Conservation (phyloP, 2,113 vertebrate genomes). For the Poecilia latipinna region DNA sequence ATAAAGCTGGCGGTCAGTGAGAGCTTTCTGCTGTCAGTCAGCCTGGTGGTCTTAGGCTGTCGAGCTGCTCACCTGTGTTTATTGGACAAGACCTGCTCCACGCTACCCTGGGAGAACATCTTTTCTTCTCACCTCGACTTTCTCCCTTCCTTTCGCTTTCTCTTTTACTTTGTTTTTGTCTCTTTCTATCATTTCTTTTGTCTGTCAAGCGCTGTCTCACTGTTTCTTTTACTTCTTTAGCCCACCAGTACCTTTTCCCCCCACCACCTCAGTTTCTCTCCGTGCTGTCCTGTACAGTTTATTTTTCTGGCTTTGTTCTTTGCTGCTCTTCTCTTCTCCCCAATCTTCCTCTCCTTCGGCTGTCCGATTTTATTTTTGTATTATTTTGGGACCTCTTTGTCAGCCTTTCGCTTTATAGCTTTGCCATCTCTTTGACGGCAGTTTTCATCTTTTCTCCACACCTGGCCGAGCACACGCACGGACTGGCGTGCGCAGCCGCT, state of each 20-base stretch:
- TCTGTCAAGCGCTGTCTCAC: conserved; percentile 59
- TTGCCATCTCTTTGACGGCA: conserved; percentile 40
- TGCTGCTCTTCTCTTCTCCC: conserved; percentile 34
- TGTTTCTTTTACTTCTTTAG: conserved; percentile 52
- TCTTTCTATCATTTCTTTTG: conserved; percentile 39
- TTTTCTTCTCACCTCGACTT: conserved; percentile 64
- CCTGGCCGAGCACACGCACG: conserved; percentile 67
- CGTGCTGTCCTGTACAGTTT: conserved; percentile 53
- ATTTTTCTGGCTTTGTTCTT: conserved; percentile 48
- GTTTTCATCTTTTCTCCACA: conserved; percentile 68
- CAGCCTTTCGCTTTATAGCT: conserved; percentile 48
- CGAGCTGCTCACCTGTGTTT: conserved; percentile 80
- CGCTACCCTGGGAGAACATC: conserved; percentile 76
- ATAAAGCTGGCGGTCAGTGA: conserved; percentile 81
- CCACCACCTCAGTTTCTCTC: conserved; percentile 46
- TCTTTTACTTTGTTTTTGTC: conserved; percentile 68
- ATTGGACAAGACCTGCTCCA: conserved; percentile 76
- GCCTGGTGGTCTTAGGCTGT: conserved; percentile 78
- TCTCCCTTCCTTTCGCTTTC: conserved; percentile 68
- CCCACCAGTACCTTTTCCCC: conserved; percentile 44
- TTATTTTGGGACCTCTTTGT: conserved; percentile 68
- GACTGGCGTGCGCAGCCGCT: conserved; percentile 69
- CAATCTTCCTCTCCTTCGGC: conserved; percentile 43
- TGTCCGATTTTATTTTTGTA: conserved; percentile 65
- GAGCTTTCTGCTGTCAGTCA: conserved; percentile 83